Conservation (phyloP, 1,140 invertebrate species). For the Lordiphosa mommai region DNA sequence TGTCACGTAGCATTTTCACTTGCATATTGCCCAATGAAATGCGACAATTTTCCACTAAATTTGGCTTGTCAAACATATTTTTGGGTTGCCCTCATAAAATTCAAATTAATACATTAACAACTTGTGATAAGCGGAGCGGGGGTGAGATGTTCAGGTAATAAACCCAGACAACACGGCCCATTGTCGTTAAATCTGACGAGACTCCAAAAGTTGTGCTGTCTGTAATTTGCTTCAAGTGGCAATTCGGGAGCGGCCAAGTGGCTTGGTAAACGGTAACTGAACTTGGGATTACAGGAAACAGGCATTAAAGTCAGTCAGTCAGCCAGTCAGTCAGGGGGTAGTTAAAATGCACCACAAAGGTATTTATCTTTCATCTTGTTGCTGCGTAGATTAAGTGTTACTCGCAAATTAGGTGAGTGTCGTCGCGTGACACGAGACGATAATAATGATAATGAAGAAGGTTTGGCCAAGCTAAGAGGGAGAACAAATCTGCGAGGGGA, state of each 20-base stretch:
- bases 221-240: constrained; percentile 70
- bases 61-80: constrained; percentile 75
- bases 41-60: constrained; percentile 76
- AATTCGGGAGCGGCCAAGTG: constrained; percentile 74
- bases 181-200: constrained; percentile 38
- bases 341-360: constrained; percentile 50
- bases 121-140: constrained; percentile 29
- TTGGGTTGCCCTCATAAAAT: constrained; percentile 36
- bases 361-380: constrained; percentile 74
- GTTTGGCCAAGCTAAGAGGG: background rate
- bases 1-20: constrained; percentile 70
- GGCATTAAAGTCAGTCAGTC: background rate
- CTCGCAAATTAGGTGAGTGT: constrained; percentile 63
- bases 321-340: constrained; percentile 9
- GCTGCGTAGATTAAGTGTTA: constrained; percentile 53
- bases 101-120: constrained; percentile 74
- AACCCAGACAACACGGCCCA: constrained; percentile 31
- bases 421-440: constrained; percentile 37
- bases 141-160: constrained; percentile 52
- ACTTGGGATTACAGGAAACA: constrained; percentile 26
- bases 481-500: no score
- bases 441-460: constrained; percentile 5
- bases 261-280: constrained; percentile 52
- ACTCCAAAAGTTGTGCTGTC: constrained; percentile 49
- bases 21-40: constrained; percentile 67